A percentile compares a stretch with the other conserved stretches of the same genome.
These are phyloP conservation scores for Atopsyche davidsoni DNA, from an alignment of 1,140 invertebrate genomes.

Conservation along the genomic window DNA sequence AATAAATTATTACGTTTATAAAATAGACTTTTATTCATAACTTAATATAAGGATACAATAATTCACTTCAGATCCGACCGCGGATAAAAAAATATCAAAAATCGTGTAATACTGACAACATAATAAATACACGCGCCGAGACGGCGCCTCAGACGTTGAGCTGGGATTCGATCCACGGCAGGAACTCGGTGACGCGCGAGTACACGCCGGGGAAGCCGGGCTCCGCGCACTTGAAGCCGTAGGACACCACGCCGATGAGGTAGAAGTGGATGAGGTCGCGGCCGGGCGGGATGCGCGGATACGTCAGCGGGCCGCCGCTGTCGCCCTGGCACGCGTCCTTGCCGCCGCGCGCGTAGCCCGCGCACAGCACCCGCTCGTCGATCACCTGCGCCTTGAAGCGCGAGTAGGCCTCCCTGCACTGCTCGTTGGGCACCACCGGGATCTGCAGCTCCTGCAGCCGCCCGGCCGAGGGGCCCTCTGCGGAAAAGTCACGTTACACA, in stretches of 20 bases:
- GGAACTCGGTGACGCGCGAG: conserved; percentile 58
- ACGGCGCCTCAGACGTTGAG: conserved; percentile 22
- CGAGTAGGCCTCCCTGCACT: conserved; percentile 57
- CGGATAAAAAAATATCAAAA: too few species aligned
- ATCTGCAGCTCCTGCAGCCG: conserved; percentile 64
- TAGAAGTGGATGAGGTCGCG: conserved; percentile 26
- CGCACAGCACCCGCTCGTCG: conserved; percentile 65
- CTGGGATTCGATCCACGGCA: conserved; percentile 54
- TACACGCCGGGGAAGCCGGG: conserved; percentile 74
- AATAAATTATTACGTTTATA: too few species aligned
- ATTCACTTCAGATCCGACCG: too few species aligned
- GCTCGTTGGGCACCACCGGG: conserved; percentile 57
- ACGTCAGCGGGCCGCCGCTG: conserved; percentile 79
- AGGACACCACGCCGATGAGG: conserved; percentile 68
- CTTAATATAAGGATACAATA: too few species aligned
- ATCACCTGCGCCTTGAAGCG: conserved; percentile 53
- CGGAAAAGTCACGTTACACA: too few species aligned
- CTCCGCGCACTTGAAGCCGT: conserved; percentile 65
- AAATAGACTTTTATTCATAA: too few species aligned
- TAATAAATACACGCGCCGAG: too few species aligned
- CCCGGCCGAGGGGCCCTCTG: conserved; percentile 59
- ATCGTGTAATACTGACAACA: too few species aligned
- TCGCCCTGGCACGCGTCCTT: conserved; percentile 84
- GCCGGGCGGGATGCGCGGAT: conserved; percentile 31
- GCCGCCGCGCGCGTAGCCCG: conserved; percentile 62